A percentile compares a stretch with the other conserved stretches of the same genome.
These are phyloP conservation scores for Cherax destructor DNA, from an alignment of 1,140 invertebrate species.

Conservation along the genomic window DNA sequence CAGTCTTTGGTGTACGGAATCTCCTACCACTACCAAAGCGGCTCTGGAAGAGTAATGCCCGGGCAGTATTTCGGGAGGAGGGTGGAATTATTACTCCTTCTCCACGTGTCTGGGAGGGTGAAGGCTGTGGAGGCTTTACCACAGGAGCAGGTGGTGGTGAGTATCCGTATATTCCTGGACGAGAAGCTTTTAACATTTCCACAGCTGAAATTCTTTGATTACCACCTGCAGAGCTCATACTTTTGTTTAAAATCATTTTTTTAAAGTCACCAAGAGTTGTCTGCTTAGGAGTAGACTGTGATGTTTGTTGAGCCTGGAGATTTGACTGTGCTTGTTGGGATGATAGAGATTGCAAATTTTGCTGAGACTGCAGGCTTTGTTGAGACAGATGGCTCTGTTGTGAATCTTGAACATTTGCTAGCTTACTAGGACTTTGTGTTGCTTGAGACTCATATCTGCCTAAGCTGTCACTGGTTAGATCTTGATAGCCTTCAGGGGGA, in stretches of 20 bases:
- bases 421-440: constrained; percentile 33
- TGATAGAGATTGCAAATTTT: not conserved
- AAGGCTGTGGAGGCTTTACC: constrained; percentile 81
- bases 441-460: constrained; percentile 36
- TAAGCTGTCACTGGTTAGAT: constrained; percentile 35
- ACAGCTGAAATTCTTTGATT: constrained; percentile 84
- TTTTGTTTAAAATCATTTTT: constrained; percentile 75
- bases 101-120: constrained; percentile 72
- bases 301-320: constrained; percentile 18
- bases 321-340: not conserved
- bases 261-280: constrained; percentile 70
- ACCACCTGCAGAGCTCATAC: constrained; percentile 79
- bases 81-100: constrained; percentile 71
- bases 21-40: constrained; percentile 72
- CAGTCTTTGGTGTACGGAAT: constrained; percentile 80
- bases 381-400: constrained; percentile 27
- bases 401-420: constrained; percentile 38
- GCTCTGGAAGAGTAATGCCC: constrained; percentile 72
- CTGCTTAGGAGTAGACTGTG: constrained; percentile 67
- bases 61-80: constrained; percentile 71
- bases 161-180: constrained; percentile 73
- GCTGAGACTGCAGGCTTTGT: not conserved
- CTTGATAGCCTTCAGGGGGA: constrained; percentile 58
- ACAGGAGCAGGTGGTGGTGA: constrained; percentile 76
- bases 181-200: constrained; percentile 85